Evolutionary conservation across 2,888 invertebrate species (phyloP).

Genomic region (Stratiomys singularior): DNA sequence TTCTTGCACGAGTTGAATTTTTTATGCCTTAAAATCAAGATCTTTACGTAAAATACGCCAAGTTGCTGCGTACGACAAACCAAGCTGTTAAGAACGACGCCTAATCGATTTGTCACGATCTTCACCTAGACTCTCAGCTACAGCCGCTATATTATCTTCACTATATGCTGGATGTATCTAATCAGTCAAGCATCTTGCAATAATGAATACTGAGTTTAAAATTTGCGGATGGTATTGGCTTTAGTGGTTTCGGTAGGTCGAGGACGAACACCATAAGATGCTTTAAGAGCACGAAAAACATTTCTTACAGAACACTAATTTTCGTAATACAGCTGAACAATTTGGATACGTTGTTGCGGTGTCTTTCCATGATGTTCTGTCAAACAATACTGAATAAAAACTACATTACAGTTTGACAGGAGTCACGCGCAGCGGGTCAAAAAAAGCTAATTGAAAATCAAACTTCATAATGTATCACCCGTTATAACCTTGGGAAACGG

Average conservation of each 20-base stretch:
- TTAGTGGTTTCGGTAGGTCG: constrained; percentile 15
- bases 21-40: constrained; percentile 12
- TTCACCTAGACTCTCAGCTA: too few relatives aligned
- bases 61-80: constrained; percentile 46
- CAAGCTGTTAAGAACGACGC: constrained; percentile 52
- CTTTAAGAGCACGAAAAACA: not conserved
- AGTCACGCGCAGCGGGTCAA: too few relatives aligned
- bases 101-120: constrained; percentile 51
- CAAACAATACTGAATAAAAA: constrained; percentile 3
- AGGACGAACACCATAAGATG: not conserved
- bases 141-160: constrained; percentile 14
- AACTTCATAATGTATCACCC: too few relatives aligned
- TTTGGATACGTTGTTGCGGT: constrained; percentile 20
- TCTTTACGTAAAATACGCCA: too few relatives aligned
- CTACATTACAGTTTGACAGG: too few relatives aligned
- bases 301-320: constrained; percentile 28
- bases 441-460: too few relatives aligned
- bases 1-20: constrained; percentile 21
- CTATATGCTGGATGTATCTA: not conserved
- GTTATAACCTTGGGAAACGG: too few relatives aligned
- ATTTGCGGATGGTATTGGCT: constrained; percentile 19
- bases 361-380: not conserved
- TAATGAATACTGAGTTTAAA: not conserved
- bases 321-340: constrained; percentile 28
- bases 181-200: not conserved